Evolutionary conservation across 2,888 invertebrate genomes (phyloP).

Genomic region (Eumerus sabulonum): DNA sequence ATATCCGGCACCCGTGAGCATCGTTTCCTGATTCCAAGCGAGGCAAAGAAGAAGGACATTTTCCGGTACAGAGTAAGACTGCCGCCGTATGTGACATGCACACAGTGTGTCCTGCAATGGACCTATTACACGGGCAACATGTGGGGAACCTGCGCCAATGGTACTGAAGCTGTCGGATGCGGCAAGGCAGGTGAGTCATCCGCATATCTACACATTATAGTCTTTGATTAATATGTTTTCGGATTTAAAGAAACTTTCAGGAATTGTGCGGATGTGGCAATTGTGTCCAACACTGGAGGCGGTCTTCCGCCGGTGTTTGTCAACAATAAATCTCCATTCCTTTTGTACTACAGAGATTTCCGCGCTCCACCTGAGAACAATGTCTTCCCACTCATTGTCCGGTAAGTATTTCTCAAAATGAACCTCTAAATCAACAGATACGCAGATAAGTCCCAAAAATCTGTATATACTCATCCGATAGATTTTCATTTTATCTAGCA

Average conservation of each 20-base stretch:
- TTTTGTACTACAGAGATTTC: conserved; percentile 87
- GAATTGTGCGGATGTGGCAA: conserved; percentile 93
- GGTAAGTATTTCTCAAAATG: conserved; percentile 80
- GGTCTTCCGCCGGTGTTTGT: conserved; percentile 86
- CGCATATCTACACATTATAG: neutral
- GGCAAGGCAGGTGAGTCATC: conserved; percentile 83
- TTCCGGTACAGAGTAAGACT: conserved; percentile 87
- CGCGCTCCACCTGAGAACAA: conserved; percentile 82
- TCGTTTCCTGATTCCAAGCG: conserved; percentile 85
- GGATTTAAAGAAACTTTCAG: conserved; percentile 86
- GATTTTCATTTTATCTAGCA: conserved; percentile 47
- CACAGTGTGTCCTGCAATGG: conserved; percentile 96
- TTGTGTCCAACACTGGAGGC: conserved; percentile 88
- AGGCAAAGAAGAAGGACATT: conserved; percentile 84
- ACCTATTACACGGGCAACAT: conserved; percentile 94
- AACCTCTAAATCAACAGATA: neutral
- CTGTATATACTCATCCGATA: conserved; percentile 23
- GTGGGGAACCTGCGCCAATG: conserved; percentile 93
- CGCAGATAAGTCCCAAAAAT: neutral
- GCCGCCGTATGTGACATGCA: conserved; percentile 90
- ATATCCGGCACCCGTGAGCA: conserved; percentile 87
- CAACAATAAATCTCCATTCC: conserved; percentile 85
- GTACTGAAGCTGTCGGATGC: conserved; percentile 92
- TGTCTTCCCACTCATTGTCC: conserved; percentile 87
- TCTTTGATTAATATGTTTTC: neutral